These are phyloP conservation scores for Pseudoips prasinana DNA, from an alignment of 2,888 invertebrate genomes.

Conservation along the genomic window DNA sequence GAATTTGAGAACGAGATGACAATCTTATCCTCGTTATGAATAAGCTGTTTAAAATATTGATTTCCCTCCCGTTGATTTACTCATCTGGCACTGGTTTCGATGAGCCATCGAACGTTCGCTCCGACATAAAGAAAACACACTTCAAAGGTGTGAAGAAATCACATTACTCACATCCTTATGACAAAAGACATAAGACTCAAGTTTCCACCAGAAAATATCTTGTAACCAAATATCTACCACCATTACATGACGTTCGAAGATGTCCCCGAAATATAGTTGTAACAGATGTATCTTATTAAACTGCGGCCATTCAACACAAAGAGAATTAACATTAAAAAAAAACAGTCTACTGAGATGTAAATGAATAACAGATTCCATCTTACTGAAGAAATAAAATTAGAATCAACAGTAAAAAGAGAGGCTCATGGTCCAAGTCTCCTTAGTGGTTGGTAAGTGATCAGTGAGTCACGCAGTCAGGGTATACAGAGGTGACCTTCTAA, in stretches of 20 bases:
- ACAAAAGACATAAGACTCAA: slow-evolving; percentile 25
- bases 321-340: slow-evolving; percentile 42
- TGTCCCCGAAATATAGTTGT: slow-evolving; percentile 55
- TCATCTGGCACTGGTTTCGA: slow-evolving; percentile 25
- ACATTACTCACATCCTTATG: slow-evolving; percentile 13
- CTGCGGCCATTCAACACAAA: slow-evolving; percentile 47
- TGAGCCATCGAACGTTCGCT: slow-evolving; percentile 31
- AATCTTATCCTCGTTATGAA: slow-evolving; percentile 18
- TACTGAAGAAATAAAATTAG: slow-evolving; percentile 20
- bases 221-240: slow-evolving; percentile 49
- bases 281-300: slow-evolving; percentile 60
- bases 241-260: slow-evolving; percentile 50
- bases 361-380: slow-evolving; percentile 36
- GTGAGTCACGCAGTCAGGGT: no score
- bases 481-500: no score
- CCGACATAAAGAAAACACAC: slow-evolving; percentile 27
- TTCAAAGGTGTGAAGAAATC: slow-evolving; percentile 29
- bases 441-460: no score
- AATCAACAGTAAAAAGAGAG: slow-evolving; percentile 22
- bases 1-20: neutral
- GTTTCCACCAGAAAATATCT: slow-evolving; percentile 13
- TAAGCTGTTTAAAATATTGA: slow-evolving; percentile 33
- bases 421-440: slow-evolving; percentile 2
- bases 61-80: slow-evolving; percentile 26
- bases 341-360: slow-evolving; percentile 32